Conservation (phyloP, 2,888 invertebrate species). For the Stenoptilia bipunctidactyla region DNA sequence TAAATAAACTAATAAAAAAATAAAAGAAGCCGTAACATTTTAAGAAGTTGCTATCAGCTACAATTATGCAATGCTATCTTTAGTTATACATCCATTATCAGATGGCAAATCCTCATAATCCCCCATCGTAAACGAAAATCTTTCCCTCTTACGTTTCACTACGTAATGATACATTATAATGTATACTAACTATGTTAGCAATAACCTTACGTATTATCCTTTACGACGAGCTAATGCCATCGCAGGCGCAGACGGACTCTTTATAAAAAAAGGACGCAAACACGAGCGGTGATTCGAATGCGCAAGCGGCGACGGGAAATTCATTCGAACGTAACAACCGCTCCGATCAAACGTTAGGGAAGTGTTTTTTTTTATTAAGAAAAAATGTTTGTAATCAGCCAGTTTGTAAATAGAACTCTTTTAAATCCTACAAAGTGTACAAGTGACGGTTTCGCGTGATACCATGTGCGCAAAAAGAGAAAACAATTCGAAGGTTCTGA, state of each 20-base stretch:
- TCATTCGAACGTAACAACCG: conserved; percentile 51
- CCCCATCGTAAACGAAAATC: conserved; percentile 59
- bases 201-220: conserved; percentile 68
- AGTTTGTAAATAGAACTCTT: neutral
- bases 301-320: conserved; percentile 46
- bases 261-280: conserved; percentile 55
- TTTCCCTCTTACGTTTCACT: conserved; percentile 46
- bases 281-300: conserved; percentile 30
- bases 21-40: no score
- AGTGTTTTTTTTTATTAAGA: conserved; percentile 22
- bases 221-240: conserved; percentile 61
- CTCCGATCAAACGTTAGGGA: conserved; percentile 50
- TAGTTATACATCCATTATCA: conserved; percentile 39
- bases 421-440: neutral
- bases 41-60: conserved; percentile 25
- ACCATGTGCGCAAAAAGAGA: conserved; percentile 30
- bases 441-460: neutral
- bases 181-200: conserved; percentile 43
- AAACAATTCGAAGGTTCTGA: conserved; percentile 19
- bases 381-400: neutral
- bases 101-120: conserved; percentile 56
- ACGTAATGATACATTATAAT: conserved; percentile 32
- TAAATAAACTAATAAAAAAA: no score
- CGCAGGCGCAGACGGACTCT: conserved; percentile 60
- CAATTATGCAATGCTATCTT: conserved; percentile 46